phyloP scores from a whole-genome alignment of 2,113 vertebrate species.

The Eulemur rufifrons region DNA sequence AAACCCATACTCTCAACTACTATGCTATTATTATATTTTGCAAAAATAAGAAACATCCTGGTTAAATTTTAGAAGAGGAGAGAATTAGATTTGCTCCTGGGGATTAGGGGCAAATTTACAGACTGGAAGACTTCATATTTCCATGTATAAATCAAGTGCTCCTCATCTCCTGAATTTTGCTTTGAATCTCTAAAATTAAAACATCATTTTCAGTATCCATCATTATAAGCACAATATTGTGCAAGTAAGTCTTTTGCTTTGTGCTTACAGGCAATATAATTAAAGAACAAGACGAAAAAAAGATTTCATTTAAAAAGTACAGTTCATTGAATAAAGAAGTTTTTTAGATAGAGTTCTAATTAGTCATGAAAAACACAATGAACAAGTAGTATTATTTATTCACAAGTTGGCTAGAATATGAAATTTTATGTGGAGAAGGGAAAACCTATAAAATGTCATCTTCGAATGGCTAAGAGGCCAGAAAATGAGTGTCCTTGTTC shows the following conservation, averaged over 20 bases:
- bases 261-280: background rate
- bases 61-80: background rate
- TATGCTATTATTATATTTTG: background rate
- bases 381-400: background rate
- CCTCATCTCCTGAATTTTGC: background rate
- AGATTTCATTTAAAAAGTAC: background rate
- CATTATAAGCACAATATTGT: background rate
- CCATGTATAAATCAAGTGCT: background rate
- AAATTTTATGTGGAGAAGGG: background rate
- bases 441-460: background rate
- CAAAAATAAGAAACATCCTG: background rate
- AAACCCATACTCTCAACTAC: background rate
- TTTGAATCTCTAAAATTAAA: constrained; percentile 17
- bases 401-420: background rate
- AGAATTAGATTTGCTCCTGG: background rate
- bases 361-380: background rate
- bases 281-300: background rate
- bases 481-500: background rate
- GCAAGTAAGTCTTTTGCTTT: background rate
- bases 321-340: background rate
- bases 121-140: background rate
- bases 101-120: background rate
- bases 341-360: background rate
- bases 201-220: background rate
- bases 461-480: background rate